phyloP scores from a whole-genome alignment of 2,797 vertebrate species.

The Tragopan temminckii region DNA sequence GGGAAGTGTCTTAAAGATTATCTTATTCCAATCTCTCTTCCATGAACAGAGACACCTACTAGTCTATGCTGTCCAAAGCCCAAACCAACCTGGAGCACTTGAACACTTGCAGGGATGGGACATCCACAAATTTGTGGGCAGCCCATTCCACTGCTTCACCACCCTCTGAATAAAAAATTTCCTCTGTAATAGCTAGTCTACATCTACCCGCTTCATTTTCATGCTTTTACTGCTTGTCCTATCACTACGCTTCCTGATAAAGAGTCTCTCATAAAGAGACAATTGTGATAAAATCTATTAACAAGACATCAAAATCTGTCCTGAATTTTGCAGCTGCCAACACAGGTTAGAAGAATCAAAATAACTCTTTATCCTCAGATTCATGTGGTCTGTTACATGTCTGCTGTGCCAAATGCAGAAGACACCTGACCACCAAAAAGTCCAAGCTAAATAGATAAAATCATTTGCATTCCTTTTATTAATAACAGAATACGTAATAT shows the following conservation, averaged over 20 bases:
- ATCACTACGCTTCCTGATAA: background rate
- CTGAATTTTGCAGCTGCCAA: constrained; percentile 24
- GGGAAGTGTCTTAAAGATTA: background rate
- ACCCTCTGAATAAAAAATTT: background rate
- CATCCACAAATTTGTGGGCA: background rate
- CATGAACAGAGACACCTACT: background rate
- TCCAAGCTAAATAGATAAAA: background rate
- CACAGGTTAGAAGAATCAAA: background rate
- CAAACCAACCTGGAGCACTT: background rate
- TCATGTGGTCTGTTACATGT: background rate
- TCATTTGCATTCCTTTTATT: background rate
- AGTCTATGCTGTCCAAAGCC: background rate
- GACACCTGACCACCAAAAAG: background rate
- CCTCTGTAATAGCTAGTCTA: background rate
- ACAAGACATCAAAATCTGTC: constrained; percentile 20
- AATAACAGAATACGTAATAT: background rate
- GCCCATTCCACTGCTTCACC: background rate
- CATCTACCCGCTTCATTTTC: background rate
- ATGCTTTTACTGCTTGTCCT: background rate
- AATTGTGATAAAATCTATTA: constrained; percentile 28
- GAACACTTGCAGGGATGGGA: background rate
- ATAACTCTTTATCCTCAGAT: background rate
- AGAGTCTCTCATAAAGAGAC: background rate
- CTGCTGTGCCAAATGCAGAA: background rate
- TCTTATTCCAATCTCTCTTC: background rate